These are phyloP conservation scores for Imbricaverruca yamaguchii DNA, from an alignment of 2,888 invertebrate species.

Conservation along the genomic window DNA sequence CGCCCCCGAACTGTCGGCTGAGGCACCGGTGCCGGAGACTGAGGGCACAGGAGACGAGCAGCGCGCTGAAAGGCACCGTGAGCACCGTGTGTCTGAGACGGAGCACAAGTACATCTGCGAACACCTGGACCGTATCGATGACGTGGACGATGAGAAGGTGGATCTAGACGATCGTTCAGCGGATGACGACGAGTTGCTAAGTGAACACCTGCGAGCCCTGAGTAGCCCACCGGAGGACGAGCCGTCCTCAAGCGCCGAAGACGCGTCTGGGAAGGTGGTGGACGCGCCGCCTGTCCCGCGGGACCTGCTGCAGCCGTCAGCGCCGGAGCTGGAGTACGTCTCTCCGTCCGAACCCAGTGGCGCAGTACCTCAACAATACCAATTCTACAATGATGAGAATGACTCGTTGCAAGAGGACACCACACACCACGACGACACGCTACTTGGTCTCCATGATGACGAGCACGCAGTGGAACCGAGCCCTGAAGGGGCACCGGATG, in stretches of 20 bases:
- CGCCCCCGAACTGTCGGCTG: too few relatives aligned
- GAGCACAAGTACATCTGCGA: slow-evolving; percentile 13
- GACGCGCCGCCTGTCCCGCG: too few relatives aligned
- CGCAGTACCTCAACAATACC: not conserved
- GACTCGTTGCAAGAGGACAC: too few relatives aligned
- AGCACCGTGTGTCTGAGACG: slow-evolving; percentile 7
- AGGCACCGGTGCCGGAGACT: not conserved
- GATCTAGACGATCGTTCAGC: too few relatives aligned
- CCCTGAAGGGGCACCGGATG: too few relatives aligned
- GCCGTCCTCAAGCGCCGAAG: slow-evolving; percentile 31
- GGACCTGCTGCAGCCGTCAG: not conserved
- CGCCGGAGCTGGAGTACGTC: not conserved
- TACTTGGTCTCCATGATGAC: too few relatives aligned
- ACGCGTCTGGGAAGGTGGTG: slow-evolving; percentile 24
- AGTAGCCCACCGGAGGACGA: slow-evolving; percentile 29
- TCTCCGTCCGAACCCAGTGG: not conserved
- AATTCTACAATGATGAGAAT: not conserved
- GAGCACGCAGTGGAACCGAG: too few relatives aligned
- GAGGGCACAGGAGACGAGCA: slow-evolving; percentile 20
- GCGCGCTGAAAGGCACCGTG: not conserved
- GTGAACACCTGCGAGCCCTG: not conserved
- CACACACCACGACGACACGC: too few relatives aligned
- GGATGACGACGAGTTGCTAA: slow-evolving; percentile 13
- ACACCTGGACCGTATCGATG: slow-evolving; percentile 9
- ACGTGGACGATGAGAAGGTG: slow-evolving; percentile 25